These are phyloP conservation scores for Plusia festucae DNA, from an alignment of 2,888 invertebrate species.

Conservation along the genomic window DNA sequence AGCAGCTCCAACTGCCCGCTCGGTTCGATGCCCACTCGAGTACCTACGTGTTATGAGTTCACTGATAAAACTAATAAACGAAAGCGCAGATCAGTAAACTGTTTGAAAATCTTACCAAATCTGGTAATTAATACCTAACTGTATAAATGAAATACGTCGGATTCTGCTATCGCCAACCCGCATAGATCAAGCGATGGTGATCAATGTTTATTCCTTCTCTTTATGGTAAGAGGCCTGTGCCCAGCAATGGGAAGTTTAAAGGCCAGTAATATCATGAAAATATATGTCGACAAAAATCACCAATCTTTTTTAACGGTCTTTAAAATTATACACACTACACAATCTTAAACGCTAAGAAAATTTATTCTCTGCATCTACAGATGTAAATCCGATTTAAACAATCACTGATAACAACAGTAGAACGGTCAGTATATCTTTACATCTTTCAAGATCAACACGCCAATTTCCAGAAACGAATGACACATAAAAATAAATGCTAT, in stretches of 20 bases:
- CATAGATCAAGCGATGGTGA: no score
- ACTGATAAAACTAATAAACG: conserved; percentile 17
- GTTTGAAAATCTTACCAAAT: conserved; percentile 15
- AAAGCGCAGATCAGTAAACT: conserved; percentile 21
- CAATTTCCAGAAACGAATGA: conserved; percentile 6
- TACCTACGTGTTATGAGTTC: conserved; percentile 33
- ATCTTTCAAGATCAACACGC: conserved; percentile 26
- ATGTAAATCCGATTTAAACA: conserved; percentile 21
- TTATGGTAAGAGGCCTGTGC: no score
- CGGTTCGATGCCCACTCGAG: conserved; percentile 33
- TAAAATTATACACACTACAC: no score
- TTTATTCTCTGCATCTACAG: conserved; percentile 15
- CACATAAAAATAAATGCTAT: conserved; percentile 8
- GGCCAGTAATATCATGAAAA: no score
- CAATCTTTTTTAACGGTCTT: no score
- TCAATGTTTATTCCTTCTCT: no score
- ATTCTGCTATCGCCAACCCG: no score
- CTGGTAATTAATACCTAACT: neutral
- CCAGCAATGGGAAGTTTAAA: no score
- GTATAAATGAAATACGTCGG: neutral
- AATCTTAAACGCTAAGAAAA: neutral
- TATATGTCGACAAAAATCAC: no score
- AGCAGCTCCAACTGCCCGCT: conserved; percentile 43
- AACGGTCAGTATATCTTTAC: conserved; percentile 32
- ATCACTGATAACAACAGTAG: conserved; percentile 32